Evolutionary conservation across 2,888 invertebrate genomes (phyloP).

Genomic region (Tuberolachnus salignus): DNA sequence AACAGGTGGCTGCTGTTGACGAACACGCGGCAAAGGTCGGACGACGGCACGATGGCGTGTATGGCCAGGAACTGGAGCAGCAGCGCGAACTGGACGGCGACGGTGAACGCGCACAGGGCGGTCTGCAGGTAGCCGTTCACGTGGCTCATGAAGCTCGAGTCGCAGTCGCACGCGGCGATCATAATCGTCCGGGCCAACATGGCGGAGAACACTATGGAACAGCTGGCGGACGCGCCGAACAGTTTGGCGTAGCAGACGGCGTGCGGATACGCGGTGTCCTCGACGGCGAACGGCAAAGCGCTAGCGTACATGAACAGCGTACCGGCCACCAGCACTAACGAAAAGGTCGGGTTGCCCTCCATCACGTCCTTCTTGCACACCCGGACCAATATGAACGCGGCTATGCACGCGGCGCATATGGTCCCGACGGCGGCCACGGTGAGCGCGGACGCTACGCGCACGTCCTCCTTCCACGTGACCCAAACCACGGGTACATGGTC

Average conservation of each 20-base stretch:
- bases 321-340: conserved; percentile 64
- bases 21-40: conserved; percentile 64
- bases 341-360: conserved; percentile 71
- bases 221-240: conserved; percentile 66
- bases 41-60: conserved; percentile 65
- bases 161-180: conserved; percentile 70
- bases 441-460: conserved; percentile 62
- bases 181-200: conserved; percentile 71
- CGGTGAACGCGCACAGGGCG: conserved; percentile 69
- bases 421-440: conserved; percentile 73
- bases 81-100: conserved; percentile 61
- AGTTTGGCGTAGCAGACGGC: conserved; percentile 62
- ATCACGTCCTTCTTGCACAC: conserved; percentile 71
- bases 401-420: conserved; percentile 70
- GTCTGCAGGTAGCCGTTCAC: conserved; percentile 73
- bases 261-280: conserved; percentile 23
- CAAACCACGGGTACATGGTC: not conserved
- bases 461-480: conserved; percentile 51
- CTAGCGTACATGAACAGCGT: conserved; percentile 63
- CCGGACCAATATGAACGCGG: conserved; percentile 71
- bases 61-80: conserved; percentile 62
- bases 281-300: conserved; percentile 63
- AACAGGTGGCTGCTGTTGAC: conserved; percentile 65
- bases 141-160: conserved; percentile 73
- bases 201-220: conserved; percentile 70